phyloP scores from a whole-genome alignment of 2,113 vertebrate genomes.

The Pygoscelis antarcticus region DNA sequence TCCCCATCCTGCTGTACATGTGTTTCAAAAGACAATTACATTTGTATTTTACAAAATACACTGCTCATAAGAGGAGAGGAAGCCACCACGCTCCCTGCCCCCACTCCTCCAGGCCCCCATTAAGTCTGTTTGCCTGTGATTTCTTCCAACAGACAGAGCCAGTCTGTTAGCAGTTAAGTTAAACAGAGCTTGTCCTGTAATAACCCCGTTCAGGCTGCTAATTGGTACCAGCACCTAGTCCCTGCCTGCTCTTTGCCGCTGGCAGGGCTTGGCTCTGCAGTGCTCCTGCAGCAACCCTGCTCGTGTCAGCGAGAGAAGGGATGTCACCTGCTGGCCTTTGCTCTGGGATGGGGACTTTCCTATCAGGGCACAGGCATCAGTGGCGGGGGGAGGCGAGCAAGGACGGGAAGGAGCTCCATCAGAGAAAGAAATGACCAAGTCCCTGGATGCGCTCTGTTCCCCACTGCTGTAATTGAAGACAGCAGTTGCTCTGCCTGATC shows the following conservation, averaged over 20 bases:
- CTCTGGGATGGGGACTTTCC: not conserved
- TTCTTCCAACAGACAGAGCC: constrained; percentile 63
- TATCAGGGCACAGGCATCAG: not conserved
- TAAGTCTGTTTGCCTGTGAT: constrained; percentile 62
- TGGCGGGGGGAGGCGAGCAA: fast-evolving
- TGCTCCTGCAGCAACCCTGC: not conserved
- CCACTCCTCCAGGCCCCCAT: constrained; percentile 28
- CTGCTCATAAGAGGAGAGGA: not conserved
- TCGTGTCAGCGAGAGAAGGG: not conserved
- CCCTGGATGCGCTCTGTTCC: not conserved
- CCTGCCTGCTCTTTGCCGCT: not conserved
- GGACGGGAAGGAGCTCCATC: not conserved
- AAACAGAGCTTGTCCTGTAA: constrained; percentile 75
- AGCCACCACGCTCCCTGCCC: constrained; percentile 21
- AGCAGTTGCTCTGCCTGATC: constrained; percentile 13
- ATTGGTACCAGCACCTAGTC: constrained; percentile 68
- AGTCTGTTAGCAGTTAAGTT: constrained; percentile 73
- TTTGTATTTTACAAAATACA: constrained; percentile 48
- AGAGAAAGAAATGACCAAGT: not conserved
- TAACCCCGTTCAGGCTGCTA: constrained; percentile 64
- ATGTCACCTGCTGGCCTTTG: not conserved
- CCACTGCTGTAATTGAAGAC: not conserved
- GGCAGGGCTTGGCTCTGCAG: not conserved
- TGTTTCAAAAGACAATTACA: constrained; percentile 29
- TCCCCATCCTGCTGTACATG: not conserved